Conservation (phyloP, 2,797 vertebrate species). For the Thalassophryne amazonica region DNA sequence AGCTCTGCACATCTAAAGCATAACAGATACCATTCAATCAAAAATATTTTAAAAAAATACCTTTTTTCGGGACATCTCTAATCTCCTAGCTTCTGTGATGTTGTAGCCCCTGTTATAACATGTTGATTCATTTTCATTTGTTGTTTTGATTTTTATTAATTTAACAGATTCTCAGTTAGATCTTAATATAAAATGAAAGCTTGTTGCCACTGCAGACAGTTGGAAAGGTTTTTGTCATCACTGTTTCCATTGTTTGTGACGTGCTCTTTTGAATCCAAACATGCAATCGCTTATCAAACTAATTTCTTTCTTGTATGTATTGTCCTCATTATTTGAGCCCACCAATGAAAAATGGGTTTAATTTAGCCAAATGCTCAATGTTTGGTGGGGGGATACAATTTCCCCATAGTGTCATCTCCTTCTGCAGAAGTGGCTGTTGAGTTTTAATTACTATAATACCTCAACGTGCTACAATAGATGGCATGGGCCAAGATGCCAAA, state of each 20-base stretch:
- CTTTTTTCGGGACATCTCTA: too few species aligned
- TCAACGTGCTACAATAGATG: conserved; percentile 59
- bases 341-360: conserved; percentile 79
- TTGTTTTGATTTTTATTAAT: too few species aligned
- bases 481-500: conserved; percentile 44
- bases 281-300: conserved; percentile 63
- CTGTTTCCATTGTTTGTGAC: conserved; percentile 21
- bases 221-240: conserved; percentile 12
- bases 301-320: conserved; percentile 68
- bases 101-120: too few species aligned
- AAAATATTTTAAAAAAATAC: too few species aligned
- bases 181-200: background rate
- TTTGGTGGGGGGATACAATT: conserved; percentile 54
- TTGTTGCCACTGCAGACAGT: conserved; percentile 9
- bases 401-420: conserved; percentile 76
- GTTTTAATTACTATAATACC: conserved; percentile 78
- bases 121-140: too few species aligned
- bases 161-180: too few species aligned
- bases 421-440: conserved; percentile 69
- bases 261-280: conserved; percentile 36
- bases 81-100: too few species aligned
- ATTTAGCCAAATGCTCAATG: conserved; percentile 73
- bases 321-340: conserved; percentile 64
- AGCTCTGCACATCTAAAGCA: too few species aligned
- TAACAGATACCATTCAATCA: too few species aligned